Percentiles rank a stretch among this genome's conserved stretches.
These are phyloP conservation scores for Poecilia picta DNA, from an alignment of 2,797 vertebrate genomes.

Conservation along the genomic window DNA sequence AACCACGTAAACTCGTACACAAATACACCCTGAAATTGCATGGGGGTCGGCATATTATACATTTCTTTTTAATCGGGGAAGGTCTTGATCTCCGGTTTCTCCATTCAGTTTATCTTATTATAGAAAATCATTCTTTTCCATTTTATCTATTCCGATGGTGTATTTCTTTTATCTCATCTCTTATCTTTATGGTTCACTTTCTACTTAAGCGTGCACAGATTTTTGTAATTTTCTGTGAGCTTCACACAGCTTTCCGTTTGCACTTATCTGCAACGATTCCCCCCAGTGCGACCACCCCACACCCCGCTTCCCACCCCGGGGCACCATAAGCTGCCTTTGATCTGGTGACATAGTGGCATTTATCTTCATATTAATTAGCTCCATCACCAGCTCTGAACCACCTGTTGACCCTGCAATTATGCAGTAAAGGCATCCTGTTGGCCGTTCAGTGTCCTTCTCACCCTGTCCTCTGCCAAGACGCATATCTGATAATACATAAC, in stretches of 20 bases:
- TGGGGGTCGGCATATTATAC: constrained; percentile 42
- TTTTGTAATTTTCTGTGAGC: constrained; percentile 36
- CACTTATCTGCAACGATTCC: constrained; percentile 42
- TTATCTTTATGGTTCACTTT: constrained; percentile 32
- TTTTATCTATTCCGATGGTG: constrained; percentile 25
- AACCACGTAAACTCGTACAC: constrained; percentile 52
- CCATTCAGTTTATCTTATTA: constrained; percentile 33
- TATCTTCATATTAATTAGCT: constrained; percentile 72
- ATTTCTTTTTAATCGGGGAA: constrained; percentile 47
- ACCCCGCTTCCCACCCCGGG: constrained; percentile 5
- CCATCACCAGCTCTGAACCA: constrained; percentile 64
- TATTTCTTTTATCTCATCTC: constrained; percentile 26
- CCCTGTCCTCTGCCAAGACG: constrained; percentile 39
- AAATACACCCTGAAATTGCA: constrained; percentile 50
- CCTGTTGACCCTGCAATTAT: constrained; percentile 70
- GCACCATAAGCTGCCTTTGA: constrained; percentile 59
- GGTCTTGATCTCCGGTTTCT: constrained; percentile 34
- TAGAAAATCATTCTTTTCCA: constrained; percentile 10
- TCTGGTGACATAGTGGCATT: constrained; percentile 65
- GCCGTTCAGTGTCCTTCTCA: constrained; percentile 53
- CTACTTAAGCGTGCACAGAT: constrained; percentile 17
- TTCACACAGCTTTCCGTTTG: constrained; percentile 39
- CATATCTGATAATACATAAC: constrained; percentile 19
- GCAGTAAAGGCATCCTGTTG: constrained; percentile 52
- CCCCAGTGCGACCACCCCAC: constrained; percentile 21